Percentiles rank a stretch among this genome's conserved stretches.
Conservation (phyloP, 37 sponge, comb jelly and placozoan genomes). For the Oscarella lobularis region DNA sequence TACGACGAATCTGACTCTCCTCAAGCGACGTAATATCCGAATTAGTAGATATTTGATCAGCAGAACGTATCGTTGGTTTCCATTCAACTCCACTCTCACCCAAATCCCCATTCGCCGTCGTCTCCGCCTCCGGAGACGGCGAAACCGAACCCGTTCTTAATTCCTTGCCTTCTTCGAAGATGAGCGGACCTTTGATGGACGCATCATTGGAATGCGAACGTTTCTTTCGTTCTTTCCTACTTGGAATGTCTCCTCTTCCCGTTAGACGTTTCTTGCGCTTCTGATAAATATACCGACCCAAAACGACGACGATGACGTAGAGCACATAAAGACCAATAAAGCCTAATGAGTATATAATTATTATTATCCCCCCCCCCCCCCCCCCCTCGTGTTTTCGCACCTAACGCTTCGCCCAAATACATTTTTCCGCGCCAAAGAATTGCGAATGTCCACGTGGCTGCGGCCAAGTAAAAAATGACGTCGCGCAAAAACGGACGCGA, state of each 20-base stretch:
- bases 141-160: neutral
- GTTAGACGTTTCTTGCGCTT: slow-evolving; percentile 31
- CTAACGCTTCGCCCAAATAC: slow-evolving; percentile 42
- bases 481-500: slow-evolving; percentile 88
- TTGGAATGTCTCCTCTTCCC: neutral
- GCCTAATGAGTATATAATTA: slow-evolving; percentile 15
- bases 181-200: neutral
- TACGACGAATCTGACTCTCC: too few relatives aligned
- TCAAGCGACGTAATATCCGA: neutral
- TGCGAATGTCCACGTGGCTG: slow-evolving; percentile 75
- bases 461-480: slow-evolving; percentile 74
- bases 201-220: neutral
- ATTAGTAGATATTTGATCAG: neutral
- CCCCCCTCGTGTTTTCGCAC: slow-evolving; percentile 16
- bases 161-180: neutral
- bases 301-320: slow-evolving; percentile 80
- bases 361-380: too few relatives aligned
- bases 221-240: neutral
- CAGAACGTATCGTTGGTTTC: too few relatives aligned
- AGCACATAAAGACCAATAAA: slow-evolving; percentile 64
- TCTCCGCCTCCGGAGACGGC: neutral
- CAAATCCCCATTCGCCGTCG: neutral
- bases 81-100: neutral
- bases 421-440: slow-evolving; percentile 61
- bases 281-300: slow-evolving; percentile 72